These are phyloP conservation scores for Melanaphis sacchari DNA, from an alignment of 1,140 invertebrate genomes.

Conservation along the genomic window DNA sequence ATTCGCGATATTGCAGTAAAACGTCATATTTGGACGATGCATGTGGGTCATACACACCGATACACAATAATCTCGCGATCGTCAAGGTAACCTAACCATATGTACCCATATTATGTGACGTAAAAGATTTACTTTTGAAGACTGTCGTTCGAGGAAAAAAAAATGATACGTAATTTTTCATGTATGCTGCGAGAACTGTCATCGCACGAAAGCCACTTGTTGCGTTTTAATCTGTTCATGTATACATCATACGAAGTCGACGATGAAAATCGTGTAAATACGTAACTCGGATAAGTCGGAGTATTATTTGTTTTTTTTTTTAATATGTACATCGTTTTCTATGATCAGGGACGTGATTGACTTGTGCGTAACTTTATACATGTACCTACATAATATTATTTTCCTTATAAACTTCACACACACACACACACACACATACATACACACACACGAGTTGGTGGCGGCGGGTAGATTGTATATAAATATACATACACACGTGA, in stretches of 20 bases:
- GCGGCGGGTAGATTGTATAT: not conserved
- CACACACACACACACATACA: too few species aligned
- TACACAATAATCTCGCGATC: not conserved
- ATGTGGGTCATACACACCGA: not conserved
- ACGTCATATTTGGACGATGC: not conserved
- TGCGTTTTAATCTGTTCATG: not conserved
- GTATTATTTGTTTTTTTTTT: conserved; percentile 11
- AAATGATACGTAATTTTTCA: not conserved
- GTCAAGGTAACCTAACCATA: too few species aligned
- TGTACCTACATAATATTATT: not conserved
- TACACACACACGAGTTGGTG: not conserved
- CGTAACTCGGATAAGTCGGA: not conserved
- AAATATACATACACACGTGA: not conserved
- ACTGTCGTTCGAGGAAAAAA: not conserved
- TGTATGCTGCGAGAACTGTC: not conserved
- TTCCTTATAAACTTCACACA: conserved; percentile 13
- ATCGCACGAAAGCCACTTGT: not conserved
- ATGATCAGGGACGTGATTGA: conserved; percentile 28
- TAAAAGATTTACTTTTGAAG: not conserved
- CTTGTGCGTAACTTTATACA: not conserved
- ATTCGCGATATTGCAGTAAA: not conserved
- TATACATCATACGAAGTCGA: not conserved
- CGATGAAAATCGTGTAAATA: conserved; percentile 23
- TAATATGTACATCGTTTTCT: not conserved
- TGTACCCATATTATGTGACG: not conserved